Conservation (phyloP, 37 sponge, comb jelly and placozoan genomes). For the Bolinopsis microptera region DNA sequence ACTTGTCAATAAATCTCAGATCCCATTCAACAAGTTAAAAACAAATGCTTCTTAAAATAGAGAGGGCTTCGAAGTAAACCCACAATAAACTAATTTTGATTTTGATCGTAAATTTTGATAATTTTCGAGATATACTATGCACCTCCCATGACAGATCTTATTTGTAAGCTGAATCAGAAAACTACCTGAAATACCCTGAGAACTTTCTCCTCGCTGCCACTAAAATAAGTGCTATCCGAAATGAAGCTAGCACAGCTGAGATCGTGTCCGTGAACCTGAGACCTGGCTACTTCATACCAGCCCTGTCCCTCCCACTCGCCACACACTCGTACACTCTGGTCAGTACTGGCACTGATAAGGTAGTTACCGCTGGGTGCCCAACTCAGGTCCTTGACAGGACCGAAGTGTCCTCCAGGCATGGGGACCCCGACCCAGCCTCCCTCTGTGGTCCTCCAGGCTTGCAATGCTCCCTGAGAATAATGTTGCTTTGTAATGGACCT, state of each 20-base stretch:
- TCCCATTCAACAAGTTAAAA: too few relatives aligned
- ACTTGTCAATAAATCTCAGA: too few relatives aligned
- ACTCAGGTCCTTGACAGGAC: constrained; percentile 5
- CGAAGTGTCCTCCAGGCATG: constrained; percentile 59
- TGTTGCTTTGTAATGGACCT: neutral
- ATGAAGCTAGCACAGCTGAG: neutral
- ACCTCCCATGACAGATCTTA: too few relatives aligned
- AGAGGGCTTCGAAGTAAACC: too few relatives aligned
- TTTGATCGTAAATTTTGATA: too few relatives aligned
- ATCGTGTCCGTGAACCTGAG: constrained; percentile 58
- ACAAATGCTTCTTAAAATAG: too few relatives aligned
- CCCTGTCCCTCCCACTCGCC: neutral
- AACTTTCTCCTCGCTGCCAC: constrained; percentile 63
- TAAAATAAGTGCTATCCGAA: constrained; percentile 12
- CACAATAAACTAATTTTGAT: too few relatives aligned
- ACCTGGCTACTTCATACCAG: constrained; percentile 51
- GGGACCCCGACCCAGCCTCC: constrained; percentile 38
- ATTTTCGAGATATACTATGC: too few relatives aligned
- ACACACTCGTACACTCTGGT: constrained; percentile 58
- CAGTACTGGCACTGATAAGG: constrained; percentile 15
- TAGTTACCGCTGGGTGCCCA: constrained; percentile 35
- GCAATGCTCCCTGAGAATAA: constrained; percentile 23
- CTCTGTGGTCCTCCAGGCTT: neutral
- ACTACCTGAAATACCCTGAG: constrained; percentile 46
- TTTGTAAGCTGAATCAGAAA: too few relatives aligned